Conservation (phyloP, 2,113 vertebrate genomes). For the Melozone crissalis region DNA sequence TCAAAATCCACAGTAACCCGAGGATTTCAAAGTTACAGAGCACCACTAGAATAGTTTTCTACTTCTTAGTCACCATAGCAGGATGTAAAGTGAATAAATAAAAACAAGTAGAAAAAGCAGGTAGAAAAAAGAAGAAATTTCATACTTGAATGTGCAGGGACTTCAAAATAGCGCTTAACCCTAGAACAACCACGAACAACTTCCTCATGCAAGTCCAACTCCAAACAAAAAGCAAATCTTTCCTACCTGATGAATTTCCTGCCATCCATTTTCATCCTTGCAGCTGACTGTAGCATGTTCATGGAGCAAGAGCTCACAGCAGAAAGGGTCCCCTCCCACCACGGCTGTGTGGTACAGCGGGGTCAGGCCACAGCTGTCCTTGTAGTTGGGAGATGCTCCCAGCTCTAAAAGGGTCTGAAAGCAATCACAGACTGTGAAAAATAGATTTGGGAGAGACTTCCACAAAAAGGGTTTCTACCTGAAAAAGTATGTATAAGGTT, state of each 20-base stretch:
- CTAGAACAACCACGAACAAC: accelerated
- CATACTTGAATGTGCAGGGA: neutral
- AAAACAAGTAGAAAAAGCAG: neutral
- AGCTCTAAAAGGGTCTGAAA: slow-evolving; percentile 88
- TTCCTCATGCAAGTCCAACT: neutral
- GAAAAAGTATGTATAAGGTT: neutral
- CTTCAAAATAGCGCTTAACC: neutral
- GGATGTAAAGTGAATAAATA: neutral
- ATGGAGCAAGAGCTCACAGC: slow-evolving; percentile 90
- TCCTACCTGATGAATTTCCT: slow-evolving; percentile 93
- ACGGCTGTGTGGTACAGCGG: slow-evolving; percentile 90
- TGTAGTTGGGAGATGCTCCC: slow-evolving; percentile 92
- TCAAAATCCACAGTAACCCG: neutral
- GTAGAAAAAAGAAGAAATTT: neutral
- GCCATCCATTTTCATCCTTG: slow-evolving; percentile 95
- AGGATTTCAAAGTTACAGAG: neutral
- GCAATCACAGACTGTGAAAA: neutral
- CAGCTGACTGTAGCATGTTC: slow-evolving; percentile 86
- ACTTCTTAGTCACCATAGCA: neutral
- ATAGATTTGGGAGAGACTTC: neutral
- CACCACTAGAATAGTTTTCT: neutral
- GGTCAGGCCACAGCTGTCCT: slow-evolving; percentile 92
- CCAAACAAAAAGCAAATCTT: neutral
- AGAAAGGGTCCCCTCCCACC: slow-evolving; percentile 90
- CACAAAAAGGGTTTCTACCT: neutral